These are phyloP conservation scores for Agrypnia vestita DNA, from an alignment of 1,140 invertebrate species.

Conservation along the genomic window DNA sequence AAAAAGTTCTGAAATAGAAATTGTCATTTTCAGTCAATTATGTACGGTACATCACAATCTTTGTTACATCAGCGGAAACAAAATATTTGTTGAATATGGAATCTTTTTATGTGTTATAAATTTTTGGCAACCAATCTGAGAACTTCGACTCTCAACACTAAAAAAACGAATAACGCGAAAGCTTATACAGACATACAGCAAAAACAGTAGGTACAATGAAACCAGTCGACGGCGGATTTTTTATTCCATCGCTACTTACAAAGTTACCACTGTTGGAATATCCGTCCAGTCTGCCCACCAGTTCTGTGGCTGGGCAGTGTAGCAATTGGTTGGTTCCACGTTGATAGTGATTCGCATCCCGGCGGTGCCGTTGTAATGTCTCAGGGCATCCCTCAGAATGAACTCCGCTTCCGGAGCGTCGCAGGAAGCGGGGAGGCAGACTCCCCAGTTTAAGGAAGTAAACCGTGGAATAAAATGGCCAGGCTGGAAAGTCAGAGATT, in stretches of 20 bases:
- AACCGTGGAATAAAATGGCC: slow-evolving; percentile 81
- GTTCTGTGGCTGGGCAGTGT: slow-evolving; percentile 68
- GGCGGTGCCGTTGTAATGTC: slow-evolving; percentile 73
- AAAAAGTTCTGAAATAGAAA: slow-evolving; percentile 65
- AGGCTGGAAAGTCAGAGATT: slow-evolving; percentile 69
- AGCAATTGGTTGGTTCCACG: slow-evolving; percentile 76
- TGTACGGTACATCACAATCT: too few relatives aligned
- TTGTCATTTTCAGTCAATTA: too few relatives aligned
- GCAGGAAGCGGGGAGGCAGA: slow-evolving; percentile 79
- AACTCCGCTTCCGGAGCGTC: slow-evolving; percentile 74
- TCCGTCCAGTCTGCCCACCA: slow-evolving; percentile 70
- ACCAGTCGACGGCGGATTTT: too few relatives aligned
- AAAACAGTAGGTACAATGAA: background rate
- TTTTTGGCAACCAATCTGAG: too few relatives aligned
- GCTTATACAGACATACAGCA: too few relatives aligned
- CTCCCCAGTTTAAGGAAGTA: slow-evolving; percentile 79
- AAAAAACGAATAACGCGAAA: background rate
- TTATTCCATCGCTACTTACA: slow-evolving; percentile 63
- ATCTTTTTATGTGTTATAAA: too few relatives aligned
- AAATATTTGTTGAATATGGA: too few relatives aligned
- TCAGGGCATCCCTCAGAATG: slow-evolving; percentile 73
- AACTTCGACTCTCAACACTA: background rate
- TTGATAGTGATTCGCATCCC: slow-evolving; percentile 75
- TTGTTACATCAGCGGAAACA: too few relatives aligned
- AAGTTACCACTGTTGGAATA: slow-evolving; percentile 68